phyloP scores from a whole-genome alignment of 2,888 invertebrate genomes.

The Empis livida region DNA sequence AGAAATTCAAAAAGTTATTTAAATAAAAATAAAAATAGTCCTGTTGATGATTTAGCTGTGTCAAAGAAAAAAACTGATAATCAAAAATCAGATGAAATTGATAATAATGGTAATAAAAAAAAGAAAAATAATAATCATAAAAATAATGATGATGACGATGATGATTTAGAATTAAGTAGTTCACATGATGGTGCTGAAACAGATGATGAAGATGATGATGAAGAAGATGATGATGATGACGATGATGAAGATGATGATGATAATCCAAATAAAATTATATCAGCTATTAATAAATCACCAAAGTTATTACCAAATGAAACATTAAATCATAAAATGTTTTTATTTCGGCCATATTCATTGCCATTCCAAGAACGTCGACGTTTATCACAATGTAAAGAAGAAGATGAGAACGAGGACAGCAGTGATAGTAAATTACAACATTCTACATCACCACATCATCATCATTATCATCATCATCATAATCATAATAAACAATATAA shows the following conservation, averaged over 20 bases:
- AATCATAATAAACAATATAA: slow-evolving; percentile 5
- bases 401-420: slow-evolving; percentile 59
- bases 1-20: no score
- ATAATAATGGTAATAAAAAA: no score
- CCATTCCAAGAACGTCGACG: slow-evolving; percentile 49
- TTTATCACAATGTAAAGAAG: slow-evolving; percentile 70
- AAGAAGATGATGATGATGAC: slow-evolving; percentile 12
- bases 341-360: slow-evolving; percentile 33
- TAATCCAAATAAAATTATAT: slow-evolving; percentile 14
- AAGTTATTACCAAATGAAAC: slow-evolving; percentile 18
- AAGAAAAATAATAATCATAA: background rate
- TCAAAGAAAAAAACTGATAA: background rate
- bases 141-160: background rate
- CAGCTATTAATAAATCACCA: slow-evolving; percentile 17
- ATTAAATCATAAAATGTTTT: slow-evolving; percentile 19
- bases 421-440: slow-evolving; percentile 18
- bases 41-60: no score
- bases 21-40: no score
- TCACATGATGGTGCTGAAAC: slow-evolving; percentile 17
- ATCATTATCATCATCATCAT: slow-evolving; percentile 7
- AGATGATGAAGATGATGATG: slow-evolving; percentile 20
- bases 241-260: slow-evolving; percentile 16
- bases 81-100: background rate
- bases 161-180: background rate
- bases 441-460: slow-evolving; percentile 17